Evolutionary conservation across 2,113 vertebrate species (phyloP).

Genomic region (Ranitomeya imitator): DNA sequence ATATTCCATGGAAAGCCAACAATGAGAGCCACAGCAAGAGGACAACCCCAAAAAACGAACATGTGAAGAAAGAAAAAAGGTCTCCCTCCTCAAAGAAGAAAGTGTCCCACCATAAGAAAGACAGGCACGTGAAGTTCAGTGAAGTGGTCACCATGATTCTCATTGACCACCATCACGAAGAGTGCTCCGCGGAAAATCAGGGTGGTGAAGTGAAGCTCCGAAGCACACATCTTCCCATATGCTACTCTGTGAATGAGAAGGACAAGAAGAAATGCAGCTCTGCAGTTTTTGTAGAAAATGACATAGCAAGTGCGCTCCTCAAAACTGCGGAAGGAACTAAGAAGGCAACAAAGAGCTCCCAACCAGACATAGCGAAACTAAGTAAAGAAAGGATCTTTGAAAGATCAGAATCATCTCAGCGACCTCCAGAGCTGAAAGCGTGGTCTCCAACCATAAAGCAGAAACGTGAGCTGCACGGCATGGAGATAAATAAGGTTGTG

Average conservation of each 20-base stretch:
- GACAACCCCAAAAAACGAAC: not conserved
- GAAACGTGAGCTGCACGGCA: not conserved
- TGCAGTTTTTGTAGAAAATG: not conserved
- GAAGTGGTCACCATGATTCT: slow-evolving; percentile 43
- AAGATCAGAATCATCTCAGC: not conserved
- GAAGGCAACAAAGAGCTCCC: not conserved
- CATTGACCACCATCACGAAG: not conserved
- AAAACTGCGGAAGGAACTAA: no score
- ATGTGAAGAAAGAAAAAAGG: not conserved
- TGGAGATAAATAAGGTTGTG: not conserved
- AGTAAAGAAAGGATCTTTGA: not conserved
- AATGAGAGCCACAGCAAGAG: not conserved
- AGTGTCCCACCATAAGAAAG: not conserved
- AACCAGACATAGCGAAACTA: no score
- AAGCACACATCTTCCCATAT: not conserved
- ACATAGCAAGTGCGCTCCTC: not conserved
- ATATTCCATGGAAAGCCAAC: not conserved
- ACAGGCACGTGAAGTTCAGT: slow-evolving; percentile 21
- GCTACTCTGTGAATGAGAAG: not conserved
- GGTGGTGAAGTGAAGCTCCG: no score
- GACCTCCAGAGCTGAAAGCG: not conserved
- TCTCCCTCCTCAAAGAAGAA: not conserved
- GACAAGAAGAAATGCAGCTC: not conserved
- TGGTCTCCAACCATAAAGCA: no score
- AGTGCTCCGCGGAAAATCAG: no score